Conservation (phyloP, 2,113 vertebrate species). For the Meriones unguiculatus region DNA sequence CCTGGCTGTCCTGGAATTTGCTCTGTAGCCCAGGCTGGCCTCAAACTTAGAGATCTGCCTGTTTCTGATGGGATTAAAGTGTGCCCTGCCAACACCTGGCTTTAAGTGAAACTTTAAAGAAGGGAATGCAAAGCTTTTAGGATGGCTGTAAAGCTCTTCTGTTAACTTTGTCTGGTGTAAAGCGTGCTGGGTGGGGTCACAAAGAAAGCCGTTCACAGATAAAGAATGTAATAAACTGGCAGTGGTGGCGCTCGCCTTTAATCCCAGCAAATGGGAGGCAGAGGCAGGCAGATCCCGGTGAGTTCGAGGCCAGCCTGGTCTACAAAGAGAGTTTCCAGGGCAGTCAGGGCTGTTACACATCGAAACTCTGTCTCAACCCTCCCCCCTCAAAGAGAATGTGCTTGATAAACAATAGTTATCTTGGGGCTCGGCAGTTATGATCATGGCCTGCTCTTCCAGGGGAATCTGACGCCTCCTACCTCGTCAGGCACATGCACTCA, state of each 20-base stretch:
- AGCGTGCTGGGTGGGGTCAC: background rate
- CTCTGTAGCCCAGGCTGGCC: no score
- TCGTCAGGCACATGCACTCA: background rate
- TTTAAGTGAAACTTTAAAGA: background rate
- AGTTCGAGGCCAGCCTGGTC: no score
- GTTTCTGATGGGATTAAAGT: no score
- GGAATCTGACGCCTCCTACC: background rate
- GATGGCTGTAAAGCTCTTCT: background rate
- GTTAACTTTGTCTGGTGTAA: background rate
- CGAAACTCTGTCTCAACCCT: no score
- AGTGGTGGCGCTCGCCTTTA: no score
- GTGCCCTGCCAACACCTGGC: background rate
- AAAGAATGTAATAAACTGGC: background rate
- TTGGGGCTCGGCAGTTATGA: background rate
- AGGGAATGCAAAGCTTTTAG: background rate
- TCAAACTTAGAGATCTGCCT: no score
- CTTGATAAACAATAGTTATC: background rate
- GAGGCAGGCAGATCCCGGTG: no score
- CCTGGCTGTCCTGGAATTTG: no score
- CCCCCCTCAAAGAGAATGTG: background rate
- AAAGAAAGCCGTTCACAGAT: background rate
- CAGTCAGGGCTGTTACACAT: no score
- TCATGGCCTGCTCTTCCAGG: background rate
- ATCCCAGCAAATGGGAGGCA: no score
- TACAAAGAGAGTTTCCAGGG: no score